These are phyloP conservation scores for Charina bottae DNA, from an alignment of 2,113 vertebrate genomes.

Conservation along the genomic window DNA sequence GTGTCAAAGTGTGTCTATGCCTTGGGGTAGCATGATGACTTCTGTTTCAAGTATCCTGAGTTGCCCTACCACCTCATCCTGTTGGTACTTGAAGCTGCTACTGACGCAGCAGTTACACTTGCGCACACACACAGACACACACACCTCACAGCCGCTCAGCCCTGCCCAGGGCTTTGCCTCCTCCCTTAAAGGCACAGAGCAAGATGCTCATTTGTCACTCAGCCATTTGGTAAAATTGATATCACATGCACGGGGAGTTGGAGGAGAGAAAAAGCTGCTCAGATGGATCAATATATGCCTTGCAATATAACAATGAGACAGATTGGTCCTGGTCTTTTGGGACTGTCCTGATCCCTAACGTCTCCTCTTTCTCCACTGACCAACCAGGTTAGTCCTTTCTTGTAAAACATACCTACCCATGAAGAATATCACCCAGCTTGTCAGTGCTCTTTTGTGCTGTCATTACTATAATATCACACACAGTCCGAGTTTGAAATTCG, in stretches of 20 bases:
- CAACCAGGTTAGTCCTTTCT: neutral
- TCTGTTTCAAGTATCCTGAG: neutral
- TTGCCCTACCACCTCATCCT: neutral
- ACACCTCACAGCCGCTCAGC: neutral
- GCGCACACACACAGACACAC: neutral
- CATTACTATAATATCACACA: neutral
- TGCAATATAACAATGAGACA: neutral
- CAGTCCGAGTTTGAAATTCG: neutral
- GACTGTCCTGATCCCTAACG: neutral
- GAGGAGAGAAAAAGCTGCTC: neutral
- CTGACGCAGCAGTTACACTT: conserved; percentile 18
- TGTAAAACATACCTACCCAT: neutral
- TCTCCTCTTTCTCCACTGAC: neutral
- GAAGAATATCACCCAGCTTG: neutral
- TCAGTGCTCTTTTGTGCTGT: neutral
- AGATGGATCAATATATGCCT: neutral
- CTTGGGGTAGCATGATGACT: neutral
- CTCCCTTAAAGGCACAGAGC: conserved; percentile 18
- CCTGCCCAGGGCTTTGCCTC: neutral
- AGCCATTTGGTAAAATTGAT: neutral
- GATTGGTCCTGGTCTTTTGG: neutral
- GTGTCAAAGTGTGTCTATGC: neutral
- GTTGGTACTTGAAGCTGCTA: neutral
- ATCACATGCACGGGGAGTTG: neutral
- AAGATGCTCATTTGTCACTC: neutral